phyloP scores from a whole-genome alignment of 2,797 vertebrate species.

The Neostethus bicornis region DNA sequence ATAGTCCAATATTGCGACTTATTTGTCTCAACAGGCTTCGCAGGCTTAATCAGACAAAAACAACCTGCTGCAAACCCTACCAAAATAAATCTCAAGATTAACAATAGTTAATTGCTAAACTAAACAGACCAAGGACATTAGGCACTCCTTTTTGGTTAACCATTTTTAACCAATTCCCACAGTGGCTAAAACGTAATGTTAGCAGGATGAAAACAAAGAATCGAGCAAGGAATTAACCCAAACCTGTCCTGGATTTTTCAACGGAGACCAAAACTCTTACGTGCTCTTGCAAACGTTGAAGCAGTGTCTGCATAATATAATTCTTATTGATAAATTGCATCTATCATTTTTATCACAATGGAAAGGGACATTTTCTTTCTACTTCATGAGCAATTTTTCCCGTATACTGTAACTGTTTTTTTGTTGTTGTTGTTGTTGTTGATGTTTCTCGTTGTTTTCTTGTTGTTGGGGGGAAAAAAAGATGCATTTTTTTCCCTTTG shows the following conservation, averaged over 20 bases:
- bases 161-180: constrained; percentile 49
- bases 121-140: no score
- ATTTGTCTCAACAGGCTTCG: no score
- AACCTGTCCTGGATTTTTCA: constrained; percentile 31
- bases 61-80: no score
- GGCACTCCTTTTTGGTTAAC: no score
- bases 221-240: constrained; percentile 41
- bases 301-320: neutral
- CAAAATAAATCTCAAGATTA: no score
- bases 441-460: no score
- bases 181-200: constrained; percentile 35
- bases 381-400: neutral
- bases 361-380: neutral
- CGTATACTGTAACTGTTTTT: neutral
- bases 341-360: neutral
- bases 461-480: no score
- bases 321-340: neutral
- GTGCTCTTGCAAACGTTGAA: constrained; percentile 3
- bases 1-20: no score
- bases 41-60: no score
- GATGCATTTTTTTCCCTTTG: no score
- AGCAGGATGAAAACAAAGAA: constrained; percentile 35
- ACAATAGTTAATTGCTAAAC: no score
- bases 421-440: neutral
- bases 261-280: constrained; percentile 5